phyloP scores from a whole-genome alignment of 2,797 vertebrate genomes.

The Coendou prehensilis region DNA sequence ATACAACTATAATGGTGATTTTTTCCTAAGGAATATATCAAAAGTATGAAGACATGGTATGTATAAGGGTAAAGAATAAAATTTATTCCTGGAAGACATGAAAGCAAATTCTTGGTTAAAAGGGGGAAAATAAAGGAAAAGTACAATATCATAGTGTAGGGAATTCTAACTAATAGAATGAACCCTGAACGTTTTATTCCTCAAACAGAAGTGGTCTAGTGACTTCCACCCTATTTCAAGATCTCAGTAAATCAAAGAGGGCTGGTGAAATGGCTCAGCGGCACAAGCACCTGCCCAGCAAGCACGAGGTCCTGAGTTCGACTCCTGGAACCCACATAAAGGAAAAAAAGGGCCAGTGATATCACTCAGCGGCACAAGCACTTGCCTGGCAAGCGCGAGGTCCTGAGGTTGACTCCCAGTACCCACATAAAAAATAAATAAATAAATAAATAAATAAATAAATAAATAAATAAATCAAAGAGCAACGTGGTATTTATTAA shows the following conservation, averaged over 20 bases:
- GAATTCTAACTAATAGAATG: constrained; percentile 3
- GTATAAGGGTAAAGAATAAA: background rate
- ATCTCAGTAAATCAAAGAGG: constrained; percentile 38
- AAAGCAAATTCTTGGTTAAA: constrained; percentile 42
- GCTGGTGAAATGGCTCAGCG: no score
- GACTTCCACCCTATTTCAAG: background rate
- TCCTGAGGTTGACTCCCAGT: no score
- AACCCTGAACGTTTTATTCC: constrained; percentile 23
- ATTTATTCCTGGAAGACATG: constrained; percentile 2
- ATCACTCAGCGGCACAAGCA: no score
- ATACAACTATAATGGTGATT: constrained; percentile 27
- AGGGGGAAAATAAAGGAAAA: constrained; percentile 27
- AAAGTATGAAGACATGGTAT: background rate
- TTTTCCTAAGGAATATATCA: constrained; percentile 52
- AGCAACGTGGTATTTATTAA: background rate
- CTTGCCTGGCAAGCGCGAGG: no score
- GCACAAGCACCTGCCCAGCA: no score
- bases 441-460: no score
- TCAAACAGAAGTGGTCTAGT: constrained; percentile 40
- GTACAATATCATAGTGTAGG: background rate
- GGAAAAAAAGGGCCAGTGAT: no score
- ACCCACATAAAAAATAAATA: no score
- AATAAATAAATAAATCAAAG: no score
- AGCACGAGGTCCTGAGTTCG: no score
- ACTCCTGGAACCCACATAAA: no score